Base-by-base conservation (phyloP, 2,888 invertebrate genomes). In the Papilio elwesi region DNA sequence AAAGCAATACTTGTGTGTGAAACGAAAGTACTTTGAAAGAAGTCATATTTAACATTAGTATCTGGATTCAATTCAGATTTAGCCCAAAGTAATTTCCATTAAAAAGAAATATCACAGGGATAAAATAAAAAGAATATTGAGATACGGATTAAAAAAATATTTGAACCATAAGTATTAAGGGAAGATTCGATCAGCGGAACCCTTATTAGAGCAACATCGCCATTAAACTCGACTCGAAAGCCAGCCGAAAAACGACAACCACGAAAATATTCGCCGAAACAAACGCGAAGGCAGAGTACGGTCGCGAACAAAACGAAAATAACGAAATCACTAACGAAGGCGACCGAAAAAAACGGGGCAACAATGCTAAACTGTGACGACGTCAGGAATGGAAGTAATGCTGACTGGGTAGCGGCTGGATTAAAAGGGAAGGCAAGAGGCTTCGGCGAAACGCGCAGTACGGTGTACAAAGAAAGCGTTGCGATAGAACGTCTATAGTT, bases 301-400 rank as follows among this genome's bases (percentile, higher is more conserved):
- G 77, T 80, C 77, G 67, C 72, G 59, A 76, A 76, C 79, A 80
- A 82, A 81, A 81, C 74, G 76, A 75, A 77, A 79, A 80, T 75
- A 77, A 76, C 73, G 71, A 77, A 77, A 76, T 76, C 79, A 77
- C 82, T 83, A 84, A 86, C 86, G 87, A 86, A 83, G 81, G 79
- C 80, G 78, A 77, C 80, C 81, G 81, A 62, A 84, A 87, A 87
- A 89, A 90, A 87, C n/a, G 84, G 64, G 85, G 74, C 76, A 78
- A 79, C 79, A 81, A 82, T 82, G 83, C 81, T 81, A 81, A 80
- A 81, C 80, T 82, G 89, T 85, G 87, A 85, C 83, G 82, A 75
- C 76, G 82, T 76, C 75, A 76, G 82, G 87, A 86, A 87, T 87
- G 86, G 87, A 85, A 89, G 90, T 86, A 87, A 89, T 83, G 82